Evolutionary conservation across 2,888 invertebrate genomes (phyloP).

Genomic region (Corythucha ciliata): DNA sequence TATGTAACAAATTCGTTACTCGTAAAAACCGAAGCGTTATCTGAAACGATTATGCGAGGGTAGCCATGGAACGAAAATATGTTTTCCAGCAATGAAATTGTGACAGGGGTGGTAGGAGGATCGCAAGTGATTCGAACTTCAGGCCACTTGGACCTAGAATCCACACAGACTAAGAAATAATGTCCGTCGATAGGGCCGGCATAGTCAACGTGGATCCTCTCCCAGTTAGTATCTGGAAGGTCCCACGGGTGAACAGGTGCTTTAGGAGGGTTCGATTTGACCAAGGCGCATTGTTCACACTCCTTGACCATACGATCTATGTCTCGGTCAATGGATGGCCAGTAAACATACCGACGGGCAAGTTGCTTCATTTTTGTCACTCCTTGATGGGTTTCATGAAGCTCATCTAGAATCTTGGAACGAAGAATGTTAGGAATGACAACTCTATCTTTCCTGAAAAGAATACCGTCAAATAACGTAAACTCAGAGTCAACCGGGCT

Average conservation of each 20-base stretch:
- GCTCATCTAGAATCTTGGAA: slow-evolving; percentile 28
- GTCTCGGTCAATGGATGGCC: slow-evolving; percentile 35
- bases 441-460: slow-evolving; percentile 27
- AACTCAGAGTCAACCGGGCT: slow-evolving; percentile 1
- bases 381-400: slow-evolving; percentile 29
- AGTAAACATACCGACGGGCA: slow-evolving; percentile 36
- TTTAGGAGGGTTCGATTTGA: slow-evolving; percentile 1
- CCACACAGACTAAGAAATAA: slow-evolving; percentile 32
- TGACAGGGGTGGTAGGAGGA: slow-evolving; percentile 20
- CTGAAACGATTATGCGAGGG: too few species aligned
- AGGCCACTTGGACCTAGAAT: slow-evolving; percentile 27
- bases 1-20: slow-evolving; percentile 24
- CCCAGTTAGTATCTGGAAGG: slow-evolving; percentile 25
- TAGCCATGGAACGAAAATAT: slow-evolving; percentile 25
- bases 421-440: slow-evolving; percentile 26
- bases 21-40: slow-evolving; percentile 30
- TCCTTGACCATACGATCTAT: slow-evolving; percentile 33
- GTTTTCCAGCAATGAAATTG: slow-evolving; percentile 20
- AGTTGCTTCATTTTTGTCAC: slow-evolving; percentile 36
- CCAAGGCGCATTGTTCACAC: slow-evolving; percentile 25
- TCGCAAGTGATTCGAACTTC: background rate
- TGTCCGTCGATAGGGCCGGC: slow-evolving; percentile 32
- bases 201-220: slow-evolving; percentile 34
- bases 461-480: slow-evolving; percentile 6
- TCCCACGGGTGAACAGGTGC: slow-evolving; percentile 5